Percentiles rank a stretch among this genome's conserved stretches.
These are phyloP conservation scores for Pipa parva DNA, from an alignment of 2,113 vertebrate genomes.

Conservation along the genomic window DNA sequence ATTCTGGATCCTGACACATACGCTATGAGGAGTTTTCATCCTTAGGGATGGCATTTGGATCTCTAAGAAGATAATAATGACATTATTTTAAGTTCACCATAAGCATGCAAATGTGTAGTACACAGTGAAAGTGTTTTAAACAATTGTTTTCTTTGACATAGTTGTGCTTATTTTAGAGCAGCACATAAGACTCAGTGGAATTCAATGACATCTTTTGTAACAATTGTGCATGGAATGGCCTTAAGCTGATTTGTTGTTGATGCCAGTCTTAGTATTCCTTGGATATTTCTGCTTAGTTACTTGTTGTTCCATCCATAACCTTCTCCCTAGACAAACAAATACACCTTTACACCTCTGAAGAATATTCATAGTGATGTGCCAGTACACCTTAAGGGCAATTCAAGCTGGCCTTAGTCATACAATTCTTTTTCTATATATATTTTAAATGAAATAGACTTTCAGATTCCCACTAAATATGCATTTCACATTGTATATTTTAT, in stretches of 20 bases:
- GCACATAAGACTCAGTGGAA: conserved; percentile 20
- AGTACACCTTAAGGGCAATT: conserved; percentile 26
- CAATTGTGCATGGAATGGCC: conserved; percentile 22
- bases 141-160: too few species aligned
- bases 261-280: conserved; percentile 15
- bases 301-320: conserved; percentile 17
- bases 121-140: too few species aligned
- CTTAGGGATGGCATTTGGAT: too few species aligned
- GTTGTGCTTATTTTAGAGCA: conserved; percentile 7
- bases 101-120: too few species aligned
- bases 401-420: conserved; percentile 13
- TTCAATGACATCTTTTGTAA: conserved; percentile 32
- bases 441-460: neutral
- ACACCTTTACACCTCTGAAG: conserved; percentile 36
- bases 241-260: conserved; percentile 24
- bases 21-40: too few species aligned
- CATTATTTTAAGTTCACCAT: too few species aligned
- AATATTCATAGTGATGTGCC: conserved; percentile 21
- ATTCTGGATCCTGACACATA: too few species aligned
- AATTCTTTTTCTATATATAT: neutral
- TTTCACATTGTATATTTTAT: too few species aligned
- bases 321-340: conserved; percentile 22
- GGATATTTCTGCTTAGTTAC: conserved; percentile 14
- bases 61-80: too few species aligned
- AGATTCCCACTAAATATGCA: too few species aligned